phyloP scores from a whole-genome alignment of 2,797 vertebrate species.

The Myotis findleyi region DNA sequence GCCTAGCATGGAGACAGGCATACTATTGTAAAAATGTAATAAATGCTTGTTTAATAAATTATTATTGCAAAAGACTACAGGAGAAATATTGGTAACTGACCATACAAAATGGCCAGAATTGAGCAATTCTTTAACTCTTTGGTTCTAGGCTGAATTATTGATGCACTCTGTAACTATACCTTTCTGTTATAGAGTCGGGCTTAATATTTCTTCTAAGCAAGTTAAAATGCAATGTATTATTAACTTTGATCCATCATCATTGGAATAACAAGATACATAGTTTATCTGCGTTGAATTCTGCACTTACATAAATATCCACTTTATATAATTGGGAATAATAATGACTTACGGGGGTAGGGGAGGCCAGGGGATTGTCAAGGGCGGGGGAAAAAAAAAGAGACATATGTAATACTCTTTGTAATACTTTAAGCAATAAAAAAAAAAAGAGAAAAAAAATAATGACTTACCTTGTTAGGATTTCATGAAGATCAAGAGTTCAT shows the following conservation, averaged over 20 bases:
- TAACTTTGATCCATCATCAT: not conserved
- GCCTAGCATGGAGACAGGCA: not conserved
- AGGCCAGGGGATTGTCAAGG: too few species aligned
- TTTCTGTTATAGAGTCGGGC: not conserved
- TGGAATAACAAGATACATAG: constrained; percentile 2
- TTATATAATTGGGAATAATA: constrained; percentile 25
- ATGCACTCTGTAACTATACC: not conserved
- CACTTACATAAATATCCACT: not conserved
- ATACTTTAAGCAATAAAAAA: too few species aligned
- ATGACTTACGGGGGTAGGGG: constrained; percentile 30
- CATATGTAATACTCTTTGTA: too few species aligned
- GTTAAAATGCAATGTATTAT: not conserved
- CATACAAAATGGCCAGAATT: not conserved
- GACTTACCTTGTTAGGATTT: constrained; percentile 64
- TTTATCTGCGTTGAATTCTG: constrained; percentile 58
- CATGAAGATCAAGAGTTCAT: constrained; percentile 31
- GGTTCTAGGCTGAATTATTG: constrained; percentile 49
- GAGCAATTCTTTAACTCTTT: constrained; percentile 41
- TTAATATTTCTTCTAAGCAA: constrained; percentile 8
- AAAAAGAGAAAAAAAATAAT: too few species aligned
- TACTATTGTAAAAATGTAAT: not conserved
- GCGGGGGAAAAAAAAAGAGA: too few species aligned
- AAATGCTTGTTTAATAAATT: constrained; percentile 26
- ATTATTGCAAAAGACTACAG: constrained; percentile 42
- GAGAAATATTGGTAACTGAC: constrained; percentile 24